Evolutionary conservation across 92 coral and sea anemone genomes (phyloP).

Genomic region (Isaurus tuberculatus): DNA sequence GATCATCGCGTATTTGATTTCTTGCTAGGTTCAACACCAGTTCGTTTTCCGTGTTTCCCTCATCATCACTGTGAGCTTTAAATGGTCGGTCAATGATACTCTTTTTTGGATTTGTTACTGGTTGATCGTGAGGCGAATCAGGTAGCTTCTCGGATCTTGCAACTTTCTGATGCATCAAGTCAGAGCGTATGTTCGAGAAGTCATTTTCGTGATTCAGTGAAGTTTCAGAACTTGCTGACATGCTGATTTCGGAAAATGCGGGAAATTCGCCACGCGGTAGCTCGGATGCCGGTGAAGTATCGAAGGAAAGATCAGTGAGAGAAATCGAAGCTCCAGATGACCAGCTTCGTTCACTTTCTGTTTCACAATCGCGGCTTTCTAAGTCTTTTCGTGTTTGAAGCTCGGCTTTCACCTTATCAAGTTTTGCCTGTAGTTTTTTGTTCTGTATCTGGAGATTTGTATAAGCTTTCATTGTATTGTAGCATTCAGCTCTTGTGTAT

Average conservation of each 20-base stretch:
- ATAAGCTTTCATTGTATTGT: conserved; percentile 79
- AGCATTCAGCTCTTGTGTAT: conserved; percentile 71
- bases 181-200: conserved; percentile 16
- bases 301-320: conserved; percentile 20
- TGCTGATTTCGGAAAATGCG: conserved; percentile 7
- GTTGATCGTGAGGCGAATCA: neutral
- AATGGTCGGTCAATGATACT: conserved; percentile 1
- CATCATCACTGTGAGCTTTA: conserved; percentile 44
- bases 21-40: conserved; percentile 6
- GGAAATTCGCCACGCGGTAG: conserved; percentile 33
- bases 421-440: conserved; percentile 74
- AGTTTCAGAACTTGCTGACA: conserved; percentile 33
- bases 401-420: conserved; percentile 62
- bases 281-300: conserved; percentile 33
- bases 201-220: conserved; percentile 21
- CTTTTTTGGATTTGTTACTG: neutral
- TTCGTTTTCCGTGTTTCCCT: conserved; percentile 19
- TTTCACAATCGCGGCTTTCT: conserved; percentile 9
- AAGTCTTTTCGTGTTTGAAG: conserved; percentile 15
- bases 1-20: conserved; percentile 41
- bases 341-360: conserved; percentile 25
- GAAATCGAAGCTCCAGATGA: conserved; percentile 44
- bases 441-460: conserved; percentile 83
- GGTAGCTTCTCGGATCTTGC: neutral
- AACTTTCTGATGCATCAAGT: neutral